Base-by-base conservation (phyloP, 2,113 vertebrate species). In the Brachyistius frenatus region DNA sequence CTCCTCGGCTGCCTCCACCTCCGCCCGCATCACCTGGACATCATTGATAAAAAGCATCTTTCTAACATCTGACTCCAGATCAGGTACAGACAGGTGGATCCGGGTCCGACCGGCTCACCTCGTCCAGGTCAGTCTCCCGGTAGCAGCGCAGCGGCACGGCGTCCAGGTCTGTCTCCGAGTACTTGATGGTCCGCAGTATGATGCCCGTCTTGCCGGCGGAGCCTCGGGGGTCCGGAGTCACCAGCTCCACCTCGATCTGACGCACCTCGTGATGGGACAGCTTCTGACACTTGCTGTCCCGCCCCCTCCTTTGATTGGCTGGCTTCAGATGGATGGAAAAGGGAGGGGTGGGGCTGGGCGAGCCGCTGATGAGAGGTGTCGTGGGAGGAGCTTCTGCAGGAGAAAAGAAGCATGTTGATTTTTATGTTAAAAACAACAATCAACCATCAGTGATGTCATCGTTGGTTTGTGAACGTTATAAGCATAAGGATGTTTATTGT, bases 131-230 rank as follows among this genome's bases (percentile, higher is more conserved):
- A 4, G 98, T 99, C 90, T 99, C 98, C 0, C 95, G 92, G 91
- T 99, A 99, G 93, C 97, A 98, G 80, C 97, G 95, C 91, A 97
- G 92, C 0, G 98, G 97, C 62, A 99, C 96, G 0, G 95, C 95
- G 87, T 99, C 98, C 93, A 99, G 92, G 63, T 99, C 97, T 0
- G 98, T 99, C 93, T 99, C 97, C 0, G 97, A 99, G 91, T 99
- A 99, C 66, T 96, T 96, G 61, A 97, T 86, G 0, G 94, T 95
- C 54, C 94, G 93, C 57, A 91, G 95, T 90, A 96, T 95, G 87
- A 91, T 92, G 74, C 92, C 94, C 0, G 93, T 92, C 83, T 86
- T 86, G 60, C 74, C 69, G 39, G 73, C 61, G 47, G 80, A 67
- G 61, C 76, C 76, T 63, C 31, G 53, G 41, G 36, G 58, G 89